Evolutionary conservation across 1,140 invertebrate genomes (phyloP), one percentile per base, ranked within the genome.

Genomic region (Solenopsis invicta): DNA sequence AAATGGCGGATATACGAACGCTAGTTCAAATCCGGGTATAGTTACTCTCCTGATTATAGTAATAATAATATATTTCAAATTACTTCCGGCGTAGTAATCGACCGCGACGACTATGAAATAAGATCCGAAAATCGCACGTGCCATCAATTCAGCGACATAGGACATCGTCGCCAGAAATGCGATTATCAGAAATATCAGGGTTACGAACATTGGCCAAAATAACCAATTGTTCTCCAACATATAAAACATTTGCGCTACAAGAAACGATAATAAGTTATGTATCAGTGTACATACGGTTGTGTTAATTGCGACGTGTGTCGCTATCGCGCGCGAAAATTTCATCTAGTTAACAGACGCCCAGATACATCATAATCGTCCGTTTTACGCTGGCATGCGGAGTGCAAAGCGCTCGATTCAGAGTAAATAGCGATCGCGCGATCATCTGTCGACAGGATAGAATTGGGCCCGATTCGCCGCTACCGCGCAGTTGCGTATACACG

Each of bases 61-160:
- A 13, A 98, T 95, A 1, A 97, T 86, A 61, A 98, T 97, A 91
- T 97, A 98, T 91, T 97, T 97, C 59, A 98, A 93, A 93, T 96
- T 96, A 16, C 96, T 96, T 10, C 96, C 96, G 81, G 96, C 77
- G 88, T 96, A 97, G 89, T 96, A 96, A 94, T 97, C 97, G 12
- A 97, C 92, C 37, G 96, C 94, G 69, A 96, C 93, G 24, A 97
- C 93, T 16, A 96, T 90, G 12, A 96, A 94, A 92, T 97, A 97
- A n/a, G 96, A 95, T 41, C 97, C 97, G 34, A 97, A 89, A 24
- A 97, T 90, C 2, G 96, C 94, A 88, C 96, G 97, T 2, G 66
- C 64, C 0, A 84, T 2, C 1, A 37, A 67, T 37, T 24, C 10
- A 21, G 16, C 37, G 2, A n/a, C 12, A 9, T 72, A 21, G 10